phyloP scores from a whole-genome alignment of 2,113 vertebrate species.

The Odontesthes bonariensis region DNA sequence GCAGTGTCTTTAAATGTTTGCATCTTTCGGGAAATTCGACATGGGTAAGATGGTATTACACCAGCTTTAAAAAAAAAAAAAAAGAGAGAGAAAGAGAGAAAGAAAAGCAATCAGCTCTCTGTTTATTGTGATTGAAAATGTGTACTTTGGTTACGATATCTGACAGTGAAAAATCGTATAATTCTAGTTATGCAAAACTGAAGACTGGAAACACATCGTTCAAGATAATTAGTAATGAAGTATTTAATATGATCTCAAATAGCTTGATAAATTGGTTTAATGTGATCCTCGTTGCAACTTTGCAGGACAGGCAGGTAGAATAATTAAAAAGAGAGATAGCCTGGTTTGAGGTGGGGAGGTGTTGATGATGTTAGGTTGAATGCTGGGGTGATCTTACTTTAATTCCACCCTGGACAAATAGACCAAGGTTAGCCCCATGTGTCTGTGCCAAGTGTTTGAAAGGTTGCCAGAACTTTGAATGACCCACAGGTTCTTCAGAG shows the following conservation, averaged over 20 bases:
- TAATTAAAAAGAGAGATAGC: conserved; percentile 5
- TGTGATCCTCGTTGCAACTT: background rate
- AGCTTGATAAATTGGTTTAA: background rate
- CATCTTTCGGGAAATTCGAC: background rate
- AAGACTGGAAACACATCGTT: too few relatives aligned
- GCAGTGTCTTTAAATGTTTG: background rate
- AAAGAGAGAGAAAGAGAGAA: too few relatives aligned
- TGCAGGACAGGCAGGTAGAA: background rate
- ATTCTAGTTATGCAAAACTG: too few relatives aligned
- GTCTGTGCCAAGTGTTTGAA: conserved; percentile 71
- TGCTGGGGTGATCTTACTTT: conserved; percentile 64
- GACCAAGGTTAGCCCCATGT: conserved; percentile 72
- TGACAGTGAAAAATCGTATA: too few relatives aligned
- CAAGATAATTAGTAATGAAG: background rate
- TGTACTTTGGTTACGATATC: background rate
- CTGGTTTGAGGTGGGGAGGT: background rate
- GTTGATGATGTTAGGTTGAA: conserved; percentile 42
- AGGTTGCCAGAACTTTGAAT: conserved; percentile 65
- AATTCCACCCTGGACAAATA: conserved; percentile 62
- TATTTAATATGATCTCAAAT: conserved; percentile 11
- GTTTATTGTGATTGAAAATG: too few relatives aligned
- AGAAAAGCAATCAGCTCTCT: too few relatives aligned
- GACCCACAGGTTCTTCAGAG: conserved; percentile 63
- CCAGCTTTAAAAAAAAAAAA: too few relatives aligned
- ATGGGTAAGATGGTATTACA: too few relatives aligned